Conservation (phyloP, 2,113 vertebrate species). For the Fulmarus glacialis region DNA sequence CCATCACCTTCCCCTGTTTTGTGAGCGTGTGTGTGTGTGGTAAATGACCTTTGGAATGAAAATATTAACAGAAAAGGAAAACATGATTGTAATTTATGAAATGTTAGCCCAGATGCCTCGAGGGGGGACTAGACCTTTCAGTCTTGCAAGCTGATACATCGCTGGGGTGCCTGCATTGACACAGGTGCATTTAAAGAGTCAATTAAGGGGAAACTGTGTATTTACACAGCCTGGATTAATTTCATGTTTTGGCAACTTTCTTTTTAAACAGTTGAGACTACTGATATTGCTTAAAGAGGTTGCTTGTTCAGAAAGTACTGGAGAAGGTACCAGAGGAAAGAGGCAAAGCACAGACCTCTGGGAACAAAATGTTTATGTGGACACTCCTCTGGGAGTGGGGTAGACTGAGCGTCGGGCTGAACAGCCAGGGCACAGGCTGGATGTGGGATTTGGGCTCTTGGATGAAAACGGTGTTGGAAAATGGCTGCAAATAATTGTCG, state of each 20-base stretch:
- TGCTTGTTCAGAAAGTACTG: background rate
- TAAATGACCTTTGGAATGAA: conserved; percentile 72
- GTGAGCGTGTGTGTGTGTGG: background rate
- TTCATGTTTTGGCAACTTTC: background rate
- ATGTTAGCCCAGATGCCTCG: conserved; percentile 44
- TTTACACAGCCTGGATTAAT: conserved; percentile 38
- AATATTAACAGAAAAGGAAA: conserved; percentile 68
- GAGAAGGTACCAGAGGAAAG: background rate
- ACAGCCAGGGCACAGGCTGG: background rate
- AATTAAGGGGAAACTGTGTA: conserved; percentile 44
- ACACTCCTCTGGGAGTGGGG: background rate
- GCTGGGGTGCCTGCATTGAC: conserved; percentile 9
- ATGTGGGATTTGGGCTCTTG: background rate
- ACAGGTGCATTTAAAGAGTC: conserved; percentile 61
- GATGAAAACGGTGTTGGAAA: background rate
- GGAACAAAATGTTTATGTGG: background rate
- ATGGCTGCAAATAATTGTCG: background rate
- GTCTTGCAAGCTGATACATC: background rate
- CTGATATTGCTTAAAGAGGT: background rate
- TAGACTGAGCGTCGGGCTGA: background rate
- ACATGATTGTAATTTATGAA: conserved; percentile 68
- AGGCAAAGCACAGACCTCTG: background rate
- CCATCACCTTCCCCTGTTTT: background rate
- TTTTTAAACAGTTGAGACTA: background rate
- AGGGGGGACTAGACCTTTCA: conserved; percentile 42